A percentile compares a stretch with the other conserved stretches of the same genome.
Conservation (phyloP, 1,140 invertebrate species). For the Pogonus chalceus region DNA sequence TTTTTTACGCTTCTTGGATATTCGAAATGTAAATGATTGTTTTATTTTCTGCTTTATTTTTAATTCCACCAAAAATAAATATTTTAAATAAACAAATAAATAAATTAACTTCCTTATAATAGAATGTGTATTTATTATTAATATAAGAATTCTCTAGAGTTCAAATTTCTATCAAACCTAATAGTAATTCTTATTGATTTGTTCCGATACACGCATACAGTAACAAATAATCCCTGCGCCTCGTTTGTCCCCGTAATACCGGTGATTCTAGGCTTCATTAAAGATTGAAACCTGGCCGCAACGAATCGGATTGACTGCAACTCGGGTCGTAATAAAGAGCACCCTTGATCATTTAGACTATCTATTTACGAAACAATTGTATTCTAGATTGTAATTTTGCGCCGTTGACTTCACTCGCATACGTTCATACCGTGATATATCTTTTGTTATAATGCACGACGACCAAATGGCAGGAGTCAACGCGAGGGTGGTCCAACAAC, state of each 20-base stretch:
- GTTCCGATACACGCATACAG: too few relatives aligned
- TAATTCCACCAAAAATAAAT: too few relatives aligned
- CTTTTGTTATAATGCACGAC: constrained; percentile 15
- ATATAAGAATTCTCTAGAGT: too few relatives aligned
- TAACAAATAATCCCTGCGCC: too few relatives aligned
- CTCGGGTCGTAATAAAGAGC: neutral
- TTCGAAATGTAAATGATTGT: too few relatives aligned
- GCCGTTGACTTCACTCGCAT: constrained; percentile 2
- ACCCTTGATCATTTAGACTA: constrained; percentile 5
- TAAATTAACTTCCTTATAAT: too few relatives aligned
- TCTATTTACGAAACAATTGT: constrained; percentile 3
- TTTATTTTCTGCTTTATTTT: too few relatives aligned
- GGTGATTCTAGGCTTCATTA: neutral
- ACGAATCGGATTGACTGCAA: neutral
- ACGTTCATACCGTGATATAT: constrained; percentile 12
- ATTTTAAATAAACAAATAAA: too few relatives aligned
- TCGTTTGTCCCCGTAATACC: too few relatives aligned
- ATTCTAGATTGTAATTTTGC: neutral
- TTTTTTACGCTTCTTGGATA: neutral
- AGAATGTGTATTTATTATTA: too few relatives aligned
- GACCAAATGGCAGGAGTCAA: constrained; percentile 15
- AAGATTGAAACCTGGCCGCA: constrained; percentile 1
- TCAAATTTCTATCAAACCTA: too few relatives aligned
- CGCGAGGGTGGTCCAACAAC: constrained; percentile 10
- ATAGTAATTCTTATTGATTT: too few relatives aligned